phyloP scores from a whole-genome alignment of 2,888 invertebrate species.

The Teleogryllus oceanicus region DNA sequence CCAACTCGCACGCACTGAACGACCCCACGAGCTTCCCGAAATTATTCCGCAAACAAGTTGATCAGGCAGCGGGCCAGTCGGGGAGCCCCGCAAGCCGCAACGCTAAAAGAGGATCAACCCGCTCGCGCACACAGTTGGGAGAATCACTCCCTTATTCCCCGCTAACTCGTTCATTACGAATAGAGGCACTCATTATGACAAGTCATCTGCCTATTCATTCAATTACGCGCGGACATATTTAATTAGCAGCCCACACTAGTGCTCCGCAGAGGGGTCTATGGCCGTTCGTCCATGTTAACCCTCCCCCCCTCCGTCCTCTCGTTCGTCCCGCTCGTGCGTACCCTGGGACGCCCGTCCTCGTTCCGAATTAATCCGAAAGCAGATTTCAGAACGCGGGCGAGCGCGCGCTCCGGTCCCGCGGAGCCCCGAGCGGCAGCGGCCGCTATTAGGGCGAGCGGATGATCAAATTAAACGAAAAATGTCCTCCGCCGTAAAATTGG shows the following conservation, averaged over 20 bases:
- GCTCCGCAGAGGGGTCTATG: not conserved
- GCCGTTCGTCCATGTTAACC: not conserved
- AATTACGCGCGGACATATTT: not conserved
- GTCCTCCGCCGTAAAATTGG: not conserved
- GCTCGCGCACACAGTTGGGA: too few species aligned
- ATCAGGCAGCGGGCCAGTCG: too few species aligned
- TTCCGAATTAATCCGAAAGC: not conserved
- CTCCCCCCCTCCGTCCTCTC: too few species aligned
- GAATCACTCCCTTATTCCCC: not conserved
- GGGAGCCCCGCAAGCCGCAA: too few species aligned
- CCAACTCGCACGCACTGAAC: not conserved
- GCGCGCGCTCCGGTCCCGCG: too few species aligned
- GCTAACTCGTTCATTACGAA: not conserved
- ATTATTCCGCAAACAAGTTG: too few species aligned
- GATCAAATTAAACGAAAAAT: conserved; percentile 7
- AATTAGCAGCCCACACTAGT: not conserved
- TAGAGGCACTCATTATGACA: not conserved
- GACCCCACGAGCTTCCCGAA: too few species aligned
- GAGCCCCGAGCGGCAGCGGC: too few species aligned
- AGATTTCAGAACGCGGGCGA: not conserved
- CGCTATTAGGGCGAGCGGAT: not conserved
- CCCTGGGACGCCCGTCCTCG: too few species aligned
- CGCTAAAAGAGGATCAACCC: too few species aligned
- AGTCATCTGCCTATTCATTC: not conserved
- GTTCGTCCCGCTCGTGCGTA: too few species aligned